Percentiles rank a stretch among this genome's conserved stretches.
These are phyloP conservation scores for Gymnosoma rotundatum DNA, from an alignment of 2,888 invertebrate genomes.

Conservation along the genomic window DNA sequence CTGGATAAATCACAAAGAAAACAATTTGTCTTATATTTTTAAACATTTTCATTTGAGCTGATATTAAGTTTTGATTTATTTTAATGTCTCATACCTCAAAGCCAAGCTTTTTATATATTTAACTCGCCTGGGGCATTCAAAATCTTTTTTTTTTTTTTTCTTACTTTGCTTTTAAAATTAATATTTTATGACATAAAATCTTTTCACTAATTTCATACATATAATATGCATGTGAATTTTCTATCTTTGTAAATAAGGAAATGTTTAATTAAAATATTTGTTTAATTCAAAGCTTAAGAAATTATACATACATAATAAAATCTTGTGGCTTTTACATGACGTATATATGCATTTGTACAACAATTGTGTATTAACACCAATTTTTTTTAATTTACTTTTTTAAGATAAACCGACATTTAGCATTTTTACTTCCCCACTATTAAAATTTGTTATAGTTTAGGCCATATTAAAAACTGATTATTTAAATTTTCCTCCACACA, in stretches of 20 bases:
- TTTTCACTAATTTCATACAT: constrained; percentile 16
- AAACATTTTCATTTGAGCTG: not conserved
- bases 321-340: too few species aligned
- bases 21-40: constrained; percentile 11
- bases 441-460: too few species aligned
- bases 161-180: not conserved
- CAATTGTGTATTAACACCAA: too few species aligned
- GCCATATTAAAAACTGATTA: too few species aligned
- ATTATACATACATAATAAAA: not conserved
- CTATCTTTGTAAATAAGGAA: constrained; percentile 16
- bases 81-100: constrained; percentile 28
- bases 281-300: constrained; percentile 45
- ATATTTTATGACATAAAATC: not conserved
- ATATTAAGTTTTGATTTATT: not conserved
- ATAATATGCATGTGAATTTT: constrained; percentile 27
- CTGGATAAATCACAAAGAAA: constrained; percentile 13
- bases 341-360: too few species aligned
- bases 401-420: too few species aligned
- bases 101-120: constrained; percentile 55
- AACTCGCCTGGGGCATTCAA: not conserved
- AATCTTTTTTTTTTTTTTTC: not conserved
- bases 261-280: constrained; percentile 20
- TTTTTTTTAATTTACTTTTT: too few species aligned
- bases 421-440: too few species aligned
- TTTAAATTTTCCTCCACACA: too few species aligned